Conservation (phyloP, 2,113 vertebrate genomes). For the Lepus timidus region DNA sequence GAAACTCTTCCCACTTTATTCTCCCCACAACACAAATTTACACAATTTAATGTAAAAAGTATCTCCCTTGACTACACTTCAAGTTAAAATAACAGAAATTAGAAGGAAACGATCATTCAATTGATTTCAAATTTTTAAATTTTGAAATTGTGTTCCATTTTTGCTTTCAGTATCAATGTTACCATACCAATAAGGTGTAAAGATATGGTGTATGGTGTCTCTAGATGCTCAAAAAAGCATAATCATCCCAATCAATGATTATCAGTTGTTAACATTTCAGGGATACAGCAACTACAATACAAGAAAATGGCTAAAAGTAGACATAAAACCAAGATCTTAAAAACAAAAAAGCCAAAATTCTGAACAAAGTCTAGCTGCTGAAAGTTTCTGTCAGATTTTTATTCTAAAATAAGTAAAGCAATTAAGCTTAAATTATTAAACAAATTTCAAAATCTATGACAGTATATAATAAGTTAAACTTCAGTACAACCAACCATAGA, state of each 20-base stretch:
- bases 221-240: background rate
- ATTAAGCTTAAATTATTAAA: slow-evolving; percentile 4
- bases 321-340: background rate
- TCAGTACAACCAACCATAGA: background rate
- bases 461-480: background rate
- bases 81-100: background rate
- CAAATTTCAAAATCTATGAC: background rate
- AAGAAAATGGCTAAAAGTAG: background rate
- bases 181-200: background rate
- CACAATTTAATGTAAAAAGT: background rate
- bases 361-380: background rate
- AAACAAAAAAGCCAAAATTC: too few relatives aligned
- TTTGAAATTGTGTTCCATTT: background rate
- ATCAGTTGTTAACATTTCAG: background rate
- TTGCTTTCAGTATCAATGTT: background rate
- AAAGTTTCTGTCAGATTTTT: background rate
- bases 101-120: background rate
- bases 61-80: background rate
- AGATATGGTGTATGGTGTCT: background rate
- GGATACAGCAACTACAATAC: background rate
- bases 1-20: background rate
- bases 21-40: background rate
- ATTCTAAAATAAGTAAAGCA: background rate
- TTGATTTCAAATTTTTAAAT: background rate
- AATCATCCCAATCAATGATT: background rate